Conservation (phyloP, 1,140 invertebrate species). For the Drosophila malerkotliana region DNA sequence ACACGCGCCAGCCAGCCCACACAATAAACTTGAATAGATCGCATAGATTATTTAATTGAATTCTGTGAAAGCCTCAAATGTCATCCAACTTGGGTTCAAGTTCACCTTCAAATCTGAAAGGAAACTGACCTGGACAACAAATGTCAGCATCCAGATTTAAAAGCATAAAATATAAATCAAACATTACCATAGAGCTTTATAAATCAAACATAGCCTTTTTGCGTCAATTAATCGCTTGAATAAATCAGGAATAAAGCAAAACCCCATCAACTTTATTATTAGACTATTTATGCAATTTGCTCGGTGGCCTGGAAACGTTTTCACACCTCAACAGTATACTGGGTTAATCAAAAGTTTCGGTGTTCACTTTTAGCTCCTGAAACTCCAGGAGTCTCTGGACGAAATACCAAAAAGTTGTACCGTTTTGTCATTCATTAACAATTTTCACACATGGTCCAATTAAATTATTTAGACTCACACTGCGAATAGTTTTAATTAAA, state of each 20-base stretch:
- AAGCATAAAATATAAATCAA: not conserved
- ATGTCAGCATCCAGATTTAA: not conserved
- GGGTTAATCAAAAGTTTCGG: slow-evolving; percentile 66
- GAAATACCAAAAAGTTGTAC: slow-evolving; percentile 32
- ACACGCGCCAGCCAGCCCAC: slow-evolving; percentile 3
- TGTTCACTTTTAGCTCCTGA: slow-evolving; percentile 7
- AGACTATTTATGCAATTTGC: slow-evolving; percentile 55
- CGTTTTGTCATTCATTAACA: slow-evolving; percentile 64
- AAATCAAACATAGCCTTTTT: not conserved
- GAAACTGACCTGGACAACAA: slow-evolving; percentile 35
- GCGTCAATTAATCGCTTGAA: not conserved
- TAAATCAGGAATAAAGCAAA: not conserved
- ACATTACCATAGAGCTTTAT: not conserved
- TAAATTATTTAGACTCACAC: slow-evolving; percentile 73
- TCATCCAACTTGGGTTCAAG: not conserved
- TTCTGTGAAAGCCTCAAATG: not conserved
- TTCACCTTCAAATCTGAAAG: not conserved
- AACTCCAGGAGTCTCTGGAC: not conserved
- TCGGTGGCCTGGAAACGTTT: slow-evolving; percentile 30
- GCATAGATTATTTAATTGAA: slow-evolving; percentile 23
- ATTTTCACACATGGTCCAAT: slow-evolving; percentile 73
- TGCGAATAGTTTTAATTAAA: slow-evolving; percentile 74
- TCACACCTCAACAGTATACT: slow-evolving; percentile 45
- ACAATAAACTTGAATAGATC: slow-evolving; percentile 3
- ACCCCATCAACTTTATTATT: slow-evolving; percentile 14